Conservation (phyloP, 2,797 vertebrate genomes). For the Odontamblyopus rebecca region DNA sequence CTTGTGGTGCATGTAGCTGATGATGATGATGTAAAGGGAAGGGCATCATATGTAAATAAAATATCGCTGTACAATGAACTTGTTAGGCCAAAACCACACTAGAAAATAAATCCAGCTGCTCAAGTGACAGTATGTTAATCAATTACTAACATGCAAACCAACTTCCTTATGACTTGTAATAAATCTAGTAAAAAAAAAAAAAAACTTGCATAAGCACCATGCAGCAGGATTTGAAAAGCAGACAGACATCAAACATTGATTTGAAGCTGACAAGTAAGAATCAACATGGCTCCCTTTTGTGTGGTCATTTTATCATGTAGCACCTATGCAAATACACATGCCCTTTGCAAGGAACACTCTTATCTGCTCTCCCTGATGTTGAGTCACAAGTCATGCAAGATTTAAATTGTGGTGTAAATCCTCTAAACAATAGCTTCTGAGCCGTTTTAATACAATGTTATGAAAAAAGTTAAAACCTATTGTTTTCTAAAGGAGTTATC, state of each 20-base stretch:
- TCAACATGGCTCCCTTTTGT: slow-evolving; percentile 31
- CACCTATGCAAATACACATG: slow-evolving; percentile 62
- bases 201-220: not conserved
- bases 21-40: not conserved
- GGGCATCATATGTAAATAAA: not conserved
- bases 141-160: not conserved
- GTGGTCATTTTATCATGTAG: slow-evolving; percentile 48
- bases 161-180: not conserved
- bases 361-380: slow-evolving; percentile 53
- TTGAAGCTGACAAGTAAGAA: slow-evolving; percentile 26
- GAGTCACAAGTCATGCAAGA: slow-evolving; percentile 13
- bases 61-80: not conserved
- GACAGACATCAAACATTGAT: slow-evolving; percentile 19
- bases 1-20: not conserved
- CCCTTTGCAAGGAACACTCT: slow-evolving; percentile 55
- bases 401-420: slow-evolving; percentile 18
- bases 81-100: no score
- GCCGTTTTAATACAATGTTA: not conserved
- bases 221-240: not conserved
- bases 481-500: not conserved
- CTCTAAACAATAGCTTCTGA: not conserved
- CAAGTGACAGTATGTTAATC: not conserved
- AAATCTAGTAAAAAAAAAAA: slow-evolving; percentile 1
- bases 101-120: not conserved
- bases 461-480: slow-evolving; percentile 1